Conservation (phyloP, 23 tunicate genomes). For the Corella eumyota region DNA sequence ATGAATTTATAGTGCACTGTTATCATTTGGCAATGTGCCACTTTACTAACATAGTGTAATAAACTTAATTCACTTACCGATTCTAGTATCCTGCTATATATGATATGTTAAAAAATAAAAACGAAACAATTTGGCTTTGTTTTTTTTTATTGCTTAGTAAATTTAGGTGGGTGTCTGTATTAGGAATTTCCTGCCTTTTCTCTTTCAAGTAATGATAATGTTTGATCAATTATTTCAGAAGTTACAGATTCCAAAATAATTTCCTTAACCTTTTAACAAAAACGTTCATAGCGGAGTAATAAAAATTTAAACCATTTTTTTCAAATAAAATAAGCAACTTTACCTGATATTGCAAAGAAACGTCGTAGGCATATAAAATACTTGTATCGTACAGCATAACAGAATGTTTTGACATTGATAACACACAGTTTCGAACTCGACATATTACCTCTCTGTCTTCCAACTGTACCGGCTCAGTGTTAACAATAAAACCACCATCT, state of each 20-base stretch:
- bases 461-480: slow-evolving; percentile 44
- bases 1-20: no score
- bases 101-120: no score
- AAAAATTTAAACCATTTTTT: no score
- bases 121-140: no score
- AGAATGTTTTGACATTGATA: slow-evolving; percentile 44
- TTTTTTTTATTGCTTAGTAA: no score
- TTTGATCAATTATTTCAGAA: slow-evolving; percentile 52
- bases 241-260: slow-evolving; percentile 36
- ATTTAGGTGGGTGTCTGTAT: no score
- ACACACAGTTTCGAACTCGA: slow-evolving; percentile 72
- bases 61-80: no score
- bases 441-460: slow-evolving; percentile 94
- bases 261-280: slow-evolving; percentile 78
- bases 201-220: slow-evolving; percentile 39
- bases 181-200: slow-evolving; percentile 41
- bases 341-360: slow-evolving; percentile 59
- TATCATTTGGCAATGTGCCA: no score
- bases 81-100: no score
- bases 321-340: no score
- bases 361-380: slow-evolving; percentile 82
- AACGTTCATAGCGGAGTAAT: no score
- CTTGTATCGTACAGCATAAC: slow-evolving; percentile 95
- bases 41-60: no score
- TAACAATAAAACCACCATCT: slow-evolving; percentile 83